phyloP scores from a whole-genome alignment of 2,888 invertebrate species.

The Cephus nigrinus region DNA sequence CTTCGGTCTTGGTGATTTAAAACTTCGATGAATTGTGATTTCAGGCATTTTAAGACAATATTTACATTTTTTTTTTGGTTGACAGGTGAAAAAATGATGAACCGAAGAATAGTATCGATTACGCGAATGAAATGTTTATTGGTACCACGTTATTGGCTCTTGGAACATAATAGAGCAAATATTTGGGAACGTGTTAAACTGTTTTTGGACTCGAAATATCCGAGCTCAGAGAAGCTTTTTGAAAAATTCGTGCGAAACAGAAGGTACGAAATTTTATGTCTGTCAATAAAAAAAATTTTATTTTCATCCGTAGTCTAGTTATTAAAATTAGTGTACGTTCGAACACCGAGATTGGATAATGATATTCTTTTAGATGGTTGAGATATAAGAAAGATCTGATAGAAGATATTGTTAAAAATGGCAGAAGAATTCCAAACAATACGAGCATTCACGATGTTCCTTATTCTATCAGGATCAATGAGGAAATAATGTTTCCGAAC shows the following conservation, averaged over 20 bases:
- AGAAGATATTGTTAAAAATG: conserved; percentile 65
- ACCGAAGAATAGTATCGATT: conserved; percentile 76
- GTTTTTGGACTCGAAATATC: conserved; percentile 72
- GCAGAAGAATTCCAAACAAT: conserved; percentile 68
- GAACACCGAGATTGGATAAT: neutral
- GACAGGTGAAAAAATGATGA: conserved; percentile 73
- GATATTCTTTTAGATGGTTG: conserved; percentile 65
- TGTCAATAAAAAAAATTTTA: neutral
- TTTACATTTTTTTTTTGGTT: neutral
- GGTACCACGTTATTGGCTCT: conserved; percentile 77
- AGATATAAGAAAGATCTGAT: conserved; percentile 69
- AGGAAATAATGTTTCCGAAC: conserved; percentile 62
- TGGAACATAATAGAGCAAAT: conserved; percentile 74
- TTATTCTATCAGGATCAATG: conserved; percentile 73
- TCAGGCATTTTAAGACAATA: neutral
- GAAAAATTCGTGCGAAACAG: conserved; percentile 69
- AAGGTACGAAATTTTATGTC: conserved; percentile 42
- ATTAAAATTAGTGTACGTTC: neutral
- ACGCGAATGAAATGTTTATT: conserved; percentile 75
- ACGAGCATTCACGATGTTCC: conserved; percentile 75
- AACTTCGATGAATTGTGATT: neutral
- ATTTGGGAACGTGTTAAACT: conserved; percentile 75
- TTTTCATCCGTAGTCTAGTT: neutral
- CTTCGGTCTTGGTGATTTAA: conserved; percentile 72
- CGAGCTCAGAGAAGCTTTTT: conserved; percentile 71